A percentile compares a stretch with the other conserved stretches of the same genome.
phyloP scores from a whole-genome alignment of 2,888 invertebrate species.

The Polia nebulosa region DNA sequence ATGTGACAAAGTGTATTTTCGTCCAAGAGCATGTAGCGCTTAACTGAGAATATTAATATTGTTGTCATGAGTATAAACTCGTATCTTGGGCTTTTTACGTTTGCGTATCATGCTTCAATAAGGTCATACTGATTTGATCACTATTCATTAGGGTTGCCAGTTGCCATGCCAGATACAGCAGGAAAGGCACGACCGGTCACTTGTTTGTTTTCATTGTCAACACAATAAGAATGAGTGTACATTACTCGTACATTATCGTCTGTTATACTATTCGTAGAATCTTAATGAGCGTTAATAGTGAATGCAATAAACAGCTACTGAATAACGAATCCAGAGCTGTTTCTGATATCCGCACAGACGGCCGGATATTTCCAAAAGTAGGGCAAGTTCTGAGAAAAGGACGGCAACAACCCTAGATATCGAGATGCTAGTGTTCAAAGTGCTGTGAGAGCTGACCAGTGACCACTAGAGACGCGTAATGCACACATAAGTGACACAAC shows the following conservation, averaged over 20 bases:
- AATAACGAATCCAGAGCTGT: slow-evolving; percentile 37
- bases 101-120: slow-evolving; percentile 59
- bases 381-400: slow-evolving; percentile 62
- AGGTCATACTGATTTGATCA: slow-evolving; percentile 57
- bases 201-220: slow-evolving; percentile 46
- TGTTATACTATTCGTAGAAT: slow-evolving; percentile 46
- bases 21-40: slow-evolving; percentile 32
- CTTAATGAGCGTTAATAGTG: slow-evolving; percentile 19
- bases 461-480: slow-evolving; percentile 51
- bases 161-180: slow-evolving; percentile 24
- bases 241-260: slow-evolving; percentile 32
- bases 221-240: slow-evolving; percentile 44
- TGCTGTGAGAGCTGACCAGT: slow-evolving; percentile 40
- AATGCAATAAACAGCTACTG: slow-evolving; percentile 24
- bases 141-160: slow-evolving; percentile 53
- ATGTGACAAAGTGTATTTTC: slow-evolving; percentile 58
- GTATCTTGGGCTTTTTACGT: slow-evolving; percentile 63
- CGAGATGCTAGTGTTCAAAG: slow-evolving; percentile 41
- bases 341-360: slow-evolving; percentile 51
- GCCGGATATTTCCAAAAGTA: slow-evolving; percentile 60
- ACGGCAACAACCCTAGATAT: slow-evolving; percentile 61
- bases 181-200: slow-evolving; percentile 22
- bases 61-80: slow-evolving; percentile 58
- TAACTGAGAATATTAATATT: slow-evolving; percentile 64
- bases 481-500: slow-evolving; percentile 56